Evolutionary conservation across 2,797 vertebrate species (phyloP).

Genomic region (Manis javanica): DNA sequence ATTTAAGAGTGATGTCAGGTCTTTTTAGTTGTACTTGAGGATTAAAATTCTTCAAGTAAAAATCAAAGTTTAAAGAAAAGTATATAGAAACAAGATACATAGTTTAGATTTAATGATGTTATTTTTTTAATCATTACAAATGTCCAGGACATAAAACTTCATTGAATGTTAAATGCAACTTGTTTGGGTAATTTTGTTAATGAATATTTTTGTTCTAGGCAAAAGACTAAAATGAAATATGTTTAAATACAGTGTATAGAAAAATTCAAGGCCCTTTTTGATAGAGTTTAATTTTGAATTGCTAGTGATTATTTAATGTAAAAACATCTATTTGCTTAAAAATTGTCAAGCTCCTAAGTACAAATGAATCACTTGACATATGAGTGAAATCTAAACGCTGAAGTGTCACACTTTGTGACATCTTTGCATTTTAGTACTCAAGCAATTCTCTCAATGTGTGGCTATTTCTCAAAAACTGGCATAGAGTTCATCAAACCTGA

Average conservation of each 20-base stretch:
- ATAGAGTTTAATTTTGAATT: conserved; percentile 57
- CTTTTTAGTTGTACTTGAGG: not conserved
- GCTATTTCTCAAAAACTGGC: not conserved
- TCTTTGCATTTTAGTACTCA: conserved; percentile 7
- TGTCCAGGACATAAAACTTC: not conserved
- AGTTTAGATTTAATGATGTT: conserved; percentile 24
- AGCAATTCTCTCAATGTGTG: conserved; percentile 31
- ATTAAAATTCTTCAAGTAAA: conserved; percentile 43
- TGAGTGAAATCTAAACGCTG: conserved; percentile 40
- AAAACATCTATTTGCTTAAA: conserved; percentile 47
- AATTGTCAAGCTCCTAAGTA: not conserved
- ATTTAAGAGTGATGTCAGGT: not conserved
- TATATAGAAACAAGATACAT: not conserved
- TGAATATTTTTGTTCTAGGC: conserved; percentile 18
- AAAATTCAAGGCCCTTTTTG: conserved; percentile 34
- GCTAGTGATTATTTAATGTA: conserved; percentile 28
- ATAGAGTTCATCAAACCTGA: not conserved
- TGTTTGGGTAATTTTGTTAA: conserved; percentile 52
- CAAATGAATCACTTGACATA: conserved; percentile 27
- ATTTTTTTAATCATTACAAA: not conserved
- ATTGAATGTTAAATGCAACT: conserved; percentile 6
- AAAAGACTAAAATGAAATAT: conserved; percentile 44
- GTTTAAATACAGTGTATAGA: not conserved
- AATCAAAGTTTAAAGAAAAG: conserved; percentile 31
- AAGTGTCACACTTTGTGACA: conserved; percentile 45